phyloP scores from a whole-genome alignment of 2,797 vertebrate genomes.

The Aeoliscus strigatus region DNA sequence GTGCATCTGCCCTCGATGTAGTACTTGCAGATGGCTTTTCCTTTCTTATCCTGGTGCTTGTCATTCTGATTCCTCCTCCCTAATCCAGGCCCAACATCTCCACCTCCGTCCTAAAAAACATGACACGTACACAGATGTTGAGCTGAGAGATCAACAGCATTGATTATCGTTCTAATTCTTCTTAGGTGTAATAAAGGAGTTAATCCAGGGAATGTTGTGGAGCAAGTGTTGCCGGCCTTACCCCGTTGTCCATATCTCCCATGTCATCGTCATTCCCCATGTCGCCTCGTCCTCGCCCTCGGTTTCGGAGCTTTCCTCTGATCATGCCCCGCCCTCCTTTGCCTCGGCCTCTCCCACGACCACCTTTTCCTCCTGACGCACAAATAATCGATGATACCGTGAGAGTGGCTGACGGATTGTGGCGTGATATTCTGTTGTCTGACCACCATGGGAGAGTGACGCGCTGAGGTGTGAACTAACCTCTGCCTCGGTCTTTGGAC shows the following conservation, averaged over 20 bases:
- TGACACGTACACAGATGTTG: neutral
- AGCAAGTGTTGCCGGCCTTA: too few species aligned
- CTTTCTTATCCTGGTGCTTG: constrained; percentile 92
- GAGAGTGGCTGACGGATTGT: neutral
- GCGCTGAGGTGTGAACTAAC: constrained; percentile 55
- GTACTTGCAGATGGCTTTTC: constrained; percentile 97
- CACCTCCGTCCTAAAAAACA: constrained; percentile 65
- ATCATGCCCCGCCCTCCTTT: constrained; percentile 76
- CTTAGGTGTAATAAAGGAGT: neutral
- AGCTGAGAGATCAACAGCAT: neutral
- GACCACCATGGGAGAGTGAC: too few species aligned
- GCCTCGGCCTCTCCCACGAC: constrained; percentile 69
- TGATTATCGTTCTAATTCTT: neutral
- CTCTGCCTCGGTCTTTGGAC: constrained; percentile 84
- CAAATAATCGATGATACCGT: neutral
- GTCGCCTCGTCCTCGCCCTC: constrained; percentile 77
- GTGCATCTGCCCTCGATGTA: constrained; percentile 94
- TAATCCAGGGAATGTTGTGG: too few species aligned
- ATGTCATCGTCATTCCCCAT: constrained; percentile 83
- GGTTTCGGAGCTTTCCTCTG: constrained; percentile 66
- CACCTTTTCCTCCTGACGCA: constrained; percentile 68
- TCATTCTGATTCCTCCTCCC: constrained; percentile 84
- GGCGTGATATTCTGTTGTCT: too few species aligned
- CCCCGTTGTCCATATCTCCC: constrained; percentile 88
- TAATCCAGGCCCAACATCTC: constrained; percentile 65